Conservation (phyloP, 2,888 invertebrate species). For the Neuroscelio doddi region DNA sequence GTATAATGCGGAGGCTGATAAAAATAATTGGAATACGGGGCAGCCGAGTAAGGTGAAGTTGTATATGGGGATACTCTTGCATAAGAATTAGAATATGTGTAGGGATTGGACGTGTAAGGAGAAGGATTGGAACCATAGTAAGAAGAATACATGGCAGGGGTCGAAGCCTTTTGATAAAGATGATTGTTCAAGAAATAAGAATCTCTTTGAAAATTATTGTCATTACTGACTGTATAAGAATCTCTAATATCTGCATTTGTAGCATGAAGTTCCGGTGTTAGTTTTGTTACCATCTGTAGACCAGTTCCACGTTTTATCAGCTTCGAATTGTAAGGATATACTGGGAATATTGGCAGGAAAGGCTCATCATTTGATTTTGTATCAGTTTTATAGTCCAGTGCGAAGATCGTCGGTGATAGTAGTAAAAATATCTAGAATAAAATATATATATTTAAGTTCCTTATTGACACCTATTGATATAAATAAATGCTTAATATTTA, state of each 20-base stretch:
- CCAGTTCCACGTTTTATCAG: conserved; percentile 65
- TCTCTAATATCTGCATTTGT: conserved; percentile 63
- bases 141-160: conserved; percentile 13
- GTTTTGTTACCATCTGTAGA: conserved; percentile 49
- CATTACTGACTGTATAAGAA: no score
- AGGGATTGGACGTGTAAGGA: conserved; percentile 17
- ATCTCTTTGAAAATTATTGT: conserved; percentile 54
- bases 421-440: conserved; percentile 60
- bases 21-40: conserved; percentile 60
- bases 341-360: conserved; percentile 66
- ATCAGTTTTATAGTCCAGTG: conserved; percentile 52
- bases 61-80: conserved; percentile 5
- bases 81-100: conserved; percentile 46
- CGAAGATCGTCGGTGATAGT: conserved; percentile 56
- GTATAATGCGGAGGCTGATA: conserved; percentile 59
- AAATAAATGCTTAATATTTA: neutral
- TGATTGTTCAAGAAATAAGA: conserved; percentile 50
- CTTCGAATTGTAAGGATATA: conserved; percentile 66
- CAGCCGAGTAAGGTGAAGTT: conserved; percentile 13
- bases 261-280: conserved; percentile 61
- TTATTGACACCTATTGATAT: neutral
- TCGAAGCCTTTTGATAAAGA: conserved; percentile 51
- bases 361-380: conserved; percentile 65
- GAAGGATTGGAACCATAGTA: conserved; percentile 1
- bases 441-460: neutral